phyloP scores from a whole-genome alignment of 1,140 invertebrate genomes.

The Adelges cooleyi region DNA sequence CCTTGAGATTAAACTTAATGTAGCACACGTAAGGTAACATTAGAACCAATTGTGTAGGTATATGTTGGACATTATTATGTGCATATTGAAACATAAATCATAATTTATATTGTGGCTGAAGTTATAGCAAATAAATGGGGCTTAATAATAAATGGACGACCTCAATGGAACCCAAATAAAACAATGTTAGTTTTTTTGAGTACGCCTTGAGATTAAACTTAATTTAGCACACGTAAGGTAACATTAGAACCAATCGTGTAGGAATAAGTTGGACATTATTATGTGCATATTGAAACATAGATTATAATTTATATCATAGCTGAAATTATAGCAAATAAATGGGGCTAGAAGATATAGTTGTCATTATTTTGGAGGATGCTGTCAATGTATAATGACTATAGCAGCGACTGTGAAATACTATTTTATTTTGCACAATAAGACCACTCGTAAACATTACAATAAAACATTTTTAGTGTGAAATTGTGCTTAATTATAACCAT shows the following conservation, averaged over 20 bases:
- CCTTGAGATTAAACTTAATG: conserved; percentile 5
- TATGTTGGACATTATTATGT: conserved; percentile 1
- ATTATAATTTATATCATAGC: not conserved
- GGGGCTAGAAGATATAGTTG: too few relatives aligned
- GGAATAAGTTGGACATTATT: not conserved
- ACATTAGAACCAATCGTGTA: not conserved
- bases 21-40: not conserved
- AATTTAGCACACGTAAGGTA: not conserved
- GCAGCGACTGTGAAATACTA: conserved; percentile 5
- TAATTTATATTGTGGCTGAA: not conserved
- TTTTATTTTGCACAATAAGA: conserved; percentile 13
- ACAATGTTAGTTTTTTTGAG: not conserved
- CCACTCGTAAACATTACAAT: not conserved
- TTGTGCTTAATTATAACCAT: too few relatives aligned
- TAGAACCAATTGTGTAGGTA: not conserved
- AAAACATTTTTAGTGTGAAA: not conserved
- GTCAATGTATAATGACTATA: not conserved
- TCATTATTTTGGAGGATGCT: conserved; percentile 10
- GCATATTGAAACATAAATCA: not conserved
- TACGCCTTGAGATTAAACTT: conserved; percentile 12
- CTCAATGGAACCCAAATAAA: not conserved
- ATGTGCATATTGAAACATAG: not conserved
- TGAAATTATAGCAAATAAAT: too few relatives aligned
- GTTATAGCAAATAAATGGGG: too few relatives aligned
- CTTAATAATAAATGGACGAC: not conserved